Conservation (phyloP, 2,797 vertebrate genomes). For the Phaenicophaeus curvirostris region DNA sequence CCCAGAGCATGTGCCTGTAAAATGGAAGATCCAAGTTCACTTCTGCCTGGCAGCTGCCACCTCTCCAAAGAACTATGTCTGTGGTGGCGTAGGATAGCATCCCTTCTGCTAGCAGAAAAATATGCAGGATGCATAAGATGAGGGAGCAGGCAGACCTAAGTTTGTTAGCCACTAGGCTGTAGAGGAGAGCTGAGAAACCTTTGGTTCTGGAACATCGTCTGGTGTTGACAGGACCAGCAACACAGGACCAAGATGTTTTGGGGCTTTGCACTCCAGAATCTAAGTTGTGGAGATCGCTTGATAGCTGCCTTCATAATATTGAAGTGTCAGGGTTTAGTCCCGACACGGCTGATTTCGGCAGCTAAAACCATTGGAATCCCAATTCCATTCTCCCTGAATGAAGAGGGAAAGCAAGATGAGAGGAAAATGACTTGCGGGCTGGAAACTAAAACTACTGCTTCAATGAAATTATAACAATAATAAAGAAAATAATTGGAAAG, state of each 20-base stretch:
- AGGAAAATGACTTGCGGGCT: too few species aligned
- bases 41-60: neutral
- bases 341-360: too few species aligned
- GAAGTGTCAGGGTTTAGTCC: neutral
- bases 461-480: too few species aligned
- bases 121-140: neutral
- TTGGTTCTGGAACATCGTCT: neutral
- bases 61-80: neutral
- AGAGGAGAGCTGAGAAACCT: neutral
- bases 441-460: too few species aligned
- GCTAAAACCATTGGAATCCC: too few species aligned
- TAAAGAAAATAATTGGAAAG: too few species aligned
- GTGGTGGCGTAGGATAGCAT: neutral
- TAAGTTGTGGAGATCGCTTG: neutral
- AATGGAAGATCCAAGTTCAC: neutral
- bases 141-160: neutral
- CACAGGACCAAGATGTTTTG: neutral
- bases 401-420: too few species aligned
- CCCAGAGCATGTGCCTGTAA: accelerated
- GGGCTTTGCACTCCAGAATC: neutral
- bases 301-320: neutral
- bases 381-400: too few species aligned
- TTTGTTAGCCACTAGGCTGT: too few species aligned
- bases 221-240: neutral
- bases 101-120: neutral